phyloP scores from a whole-genome alignment of 2,113 vertebrate genomes.

The Rhynchopsitta pachyrhyncha region DNA sequence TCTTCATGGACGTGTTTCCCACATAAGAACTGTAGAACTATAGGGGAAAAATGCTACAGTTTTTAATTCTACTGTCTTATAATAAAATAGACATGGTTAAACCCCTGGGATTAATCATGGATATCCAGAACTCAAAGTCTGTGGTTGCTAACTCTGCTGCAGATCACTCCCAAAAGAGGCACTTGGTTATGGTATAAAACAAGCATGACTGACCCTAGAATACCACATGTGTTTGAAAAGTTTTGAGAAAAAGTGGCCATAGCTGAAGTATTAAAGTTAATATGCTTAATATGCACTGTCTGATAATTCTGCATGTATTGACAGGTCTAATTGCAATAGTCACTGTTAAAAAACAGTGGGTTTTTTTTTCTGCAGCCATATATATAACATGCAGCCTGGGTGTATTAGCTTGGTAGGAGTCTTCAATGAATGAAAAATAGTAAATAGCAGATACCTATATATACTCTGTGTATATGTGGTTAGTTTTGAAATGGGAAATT shows the following conservation, averaged over 20 bases:
- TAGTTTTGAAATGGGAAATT: background rate
- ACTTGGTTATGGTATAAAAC: background rate
- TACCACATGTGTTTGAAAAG: background rate
- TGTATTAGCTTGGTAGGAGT: background rate
- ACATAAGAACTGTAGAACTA: background rate
- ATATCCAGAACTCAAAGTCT: background rate
- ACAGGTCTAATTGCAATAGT: background rate
- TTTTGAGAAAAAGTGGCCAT: background rate
- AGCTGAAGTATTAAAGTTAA: background rate
- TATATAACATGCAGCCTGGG: background rate
- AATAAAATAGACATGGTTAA: background rate
- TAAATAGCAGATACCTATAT: background rate
- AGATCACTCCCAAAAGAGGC: background rate
- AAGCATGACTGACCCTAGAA: background rate
- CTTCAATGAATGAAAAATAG: background rate
- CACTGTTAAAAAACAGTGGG: background rate
- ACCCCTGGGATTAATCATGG: background rate
- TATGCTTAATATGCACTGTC: background rate
- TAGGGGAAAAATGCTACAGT: background rate
- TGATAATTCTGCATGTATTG: background rate
- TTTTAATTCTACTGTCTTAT: background rate
- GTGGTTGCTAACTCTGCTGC: background rate
- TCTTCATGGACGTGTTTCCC: background rate
- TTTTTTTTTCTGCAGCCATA: rapidly evolving
- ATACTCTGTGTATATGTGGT: background rate